Evolutionary conservation across 1,140 invertebrate genomes (phyloP), one percentile per base, ranked within the genome.

Genomic region (Heterodera schachtii): DNA sequence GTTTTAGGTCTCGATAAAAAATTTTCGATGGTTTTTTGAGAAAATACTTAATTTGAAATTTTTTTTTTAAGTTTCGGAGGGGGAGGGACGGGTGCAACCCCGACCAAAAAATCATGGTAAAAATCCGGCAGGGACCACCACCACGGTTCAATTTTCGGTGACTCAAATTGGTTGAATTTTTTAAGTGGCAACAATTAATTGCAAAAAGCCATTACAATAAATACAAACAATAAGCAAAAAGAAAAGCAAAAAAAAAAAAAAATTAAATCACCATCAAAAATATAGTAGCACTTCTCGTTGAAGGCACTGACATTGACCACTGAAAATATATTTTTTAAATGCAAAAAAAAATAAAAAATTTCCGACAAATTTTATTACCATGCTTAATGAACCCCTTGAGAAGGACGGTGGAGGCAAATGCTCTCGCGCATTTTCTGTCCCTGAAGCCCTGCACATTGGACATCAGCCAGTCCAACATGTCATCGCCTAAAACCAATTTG

Each of bases 251-350:
- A n/a, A n/a, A n/a, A n/a, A n/a, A n/a, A n/a, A n/a, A n/a, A n/a
- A n/a, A n/a, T n/a, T n/a, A n/a, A 31, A 31, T 31, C 1, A 86
- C 83, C 83, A 49, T 84, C 86, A 66, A 98, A 97, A 84, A 97
- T 94, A 91, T 99, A 99, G 91, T 99, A 99, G 90, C 97, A 98
- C 91, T 99, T 96, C 91, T 99, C 97, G 16, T 95, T 97, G 91
- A 99, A 99, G 73, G 95, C 97, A 79, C 96, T 94, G 92, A 99
- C 98, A 91, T 98, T 98, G 60, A 99, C 96, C 21, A 96, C 97
- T 78, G 44, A 76, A 64, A 64, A 64, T 2, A 64, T 21, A 64
- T 52, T 8, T 52, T 8, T 52, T 52, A 69, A 3, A 9, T 69
- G 7, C 1, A 43, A 69, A 69, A 7, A 69, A n/a, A 69, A 69